phyloP scores from a whole-genome alignment of 2,888 invertebrate species.

The Schizotus pectinicornis region DNA sequence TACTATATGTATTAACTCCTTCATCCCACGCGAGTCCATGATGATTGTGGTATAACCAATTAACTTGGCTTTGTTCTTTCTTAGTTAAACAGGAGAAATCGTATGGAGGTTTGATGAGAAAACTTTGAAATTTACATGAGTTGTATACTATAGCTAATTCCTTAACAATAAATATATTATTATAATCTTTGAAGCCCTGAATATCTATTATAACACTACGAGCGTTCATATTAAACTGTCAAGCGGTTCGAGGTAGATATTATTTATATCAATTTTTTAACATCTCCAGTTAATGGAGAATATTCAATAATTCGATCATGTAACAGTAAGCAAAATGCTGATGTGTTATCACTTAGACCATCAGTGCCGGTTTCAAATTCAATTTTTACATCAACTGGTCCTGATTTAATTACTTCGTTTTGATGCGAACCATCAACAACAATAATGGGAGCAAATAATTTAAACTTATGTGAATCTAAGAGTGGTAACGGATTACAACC shows the following conservation, averaged over 20 bases:
- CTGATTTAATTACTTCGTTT: slow-evolving; percentile 39
- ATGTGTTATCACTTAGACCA: slow-evolving; percentile 36
- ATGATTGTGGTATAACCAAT: background rate
- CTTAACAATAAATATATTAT: slow-evolving; percentile 8
- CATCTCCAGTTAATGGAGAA: slow-evolving; percentile 34
- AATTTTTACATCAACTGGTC: slow-evolving; percentile 40
- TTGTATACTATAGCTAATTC: slow-evolving; percentile 6
- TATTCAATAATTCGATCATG: slow-evolving; percentile 39
- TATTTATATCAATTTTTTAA: slow-evolving; percentile 32
- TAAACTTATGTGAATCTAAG: slow-evolving; percentile 31
- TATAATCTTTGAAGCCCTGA: slow-evolving; percentile 5
- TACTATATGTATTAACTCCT: background rate
- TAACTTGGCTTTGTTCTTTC: background rate
- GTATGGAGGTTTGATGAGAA: slow-evolving; percentile 6
- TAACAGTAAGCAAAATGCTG: slow-evolving; percentile 40
- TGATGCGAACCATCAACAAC: slow-evolving; percentile 43
- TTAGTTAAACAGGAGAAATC: background rate
- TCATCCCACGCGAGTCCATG: background rate
- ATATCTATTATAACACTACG: slow-evolving; percentile 7
- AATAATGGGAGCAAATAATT: slow-evolving; percentile 36
- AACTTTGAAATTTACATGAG: slow-evolving; percentile 1
- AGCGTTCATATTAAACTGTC: too few relatives aligned
- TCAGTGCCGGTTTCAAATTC: slow-evolving; percentile 39
- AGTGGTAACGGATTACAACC: slow-evolving; percentile 49
- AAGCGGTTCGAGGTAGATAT: background rate